Conservation (phyloP, 2,888 invertebrate genomes). For the Mimachlamys varia region DNA sequence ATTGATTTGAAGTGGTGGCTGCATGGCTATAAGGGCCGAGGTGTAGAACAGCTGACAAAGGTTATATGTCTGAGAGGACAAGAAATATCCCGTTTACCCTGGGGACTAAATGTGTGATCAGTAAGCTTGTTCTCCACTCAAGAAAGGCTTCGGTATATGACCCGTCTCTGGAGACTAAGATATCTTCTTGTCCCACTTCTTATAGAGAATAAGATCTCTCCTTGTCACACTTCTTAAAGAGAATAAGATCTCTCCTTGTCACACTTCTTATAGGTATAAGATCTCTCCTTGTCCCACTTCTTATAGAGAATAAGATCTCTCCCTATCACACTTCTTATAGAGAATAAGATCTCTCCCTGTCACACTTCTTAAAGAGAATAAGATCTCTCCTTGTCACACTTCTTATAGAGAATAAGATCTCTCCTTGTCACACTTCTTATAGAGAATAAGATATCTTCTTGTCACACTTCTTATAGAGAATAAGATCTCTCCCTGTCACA, state of each 20-base stretch:
- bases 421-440: neutral
- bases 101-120: neutral
- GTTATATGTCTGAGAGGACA: neutral
- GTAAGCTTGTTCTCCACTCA: no score
- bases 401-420: neutral
- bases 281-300: no score
- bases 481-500: neutral
- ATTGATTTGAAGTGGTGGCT: constrained; percentile 20
- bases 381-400: no score
- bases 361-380: no score
- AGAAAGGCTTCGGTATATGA: no score
- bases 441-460: no score
- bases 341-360: no score
- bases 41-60: neutral
- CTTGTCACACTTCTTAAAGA: neutral
- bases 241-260: no score
- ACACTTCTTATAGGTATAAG: no score
- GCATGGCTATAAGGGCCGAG: neutral
- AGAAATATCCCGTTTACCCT: neutral
- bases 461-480: neutral
- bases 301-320: neutral
- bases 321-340: neutral
- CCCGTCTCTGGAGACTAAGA: no score
- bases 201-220: neutral
- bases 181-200: no score